These are phyloP conservation scores for Probaryconus sp. DNA, from an alignment of 1,140 invertebrate genomes.

Conservation along the genomic window DNA sequence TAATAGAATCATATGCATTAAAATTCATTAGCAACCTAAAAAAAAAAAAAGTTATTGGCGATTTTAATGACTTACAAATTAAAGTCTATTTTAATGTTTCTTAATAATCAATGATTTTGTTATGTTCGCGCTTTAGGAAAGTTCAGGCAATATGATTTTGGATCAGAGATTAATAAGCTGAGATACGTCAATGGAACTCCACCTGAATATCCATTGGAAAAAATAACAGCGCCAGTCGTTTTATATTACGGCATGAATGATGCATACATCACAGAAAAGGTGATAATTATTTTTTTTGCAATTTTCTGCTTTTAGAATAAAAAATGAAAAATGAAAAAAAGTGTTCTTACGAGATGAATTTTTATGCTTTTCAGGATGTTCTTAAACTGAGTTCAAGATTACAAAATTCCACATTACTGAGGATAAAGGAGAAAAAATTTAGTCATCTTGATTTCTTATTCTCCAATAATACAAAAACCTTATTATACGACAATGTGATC, in stretches of 20 bases:
- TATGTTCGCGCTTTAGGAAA: no score
- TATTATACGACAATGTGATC: constrained; percentile 79
- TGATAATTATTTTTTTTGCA: constrained; percentile 16
- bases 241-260: constrained; percentile 83
- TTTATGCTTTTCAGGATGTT: constrained; percentile 80
- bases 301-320: no score
- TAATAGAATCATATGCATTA: constrained; percentile 31
- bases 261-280: constrained; percentile 69
- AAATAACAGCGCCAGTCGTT: constrained; percentile 82
- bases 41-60: no score
- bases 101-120: no score
- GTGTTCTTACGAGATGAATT: background rate
- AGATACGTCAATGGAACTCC: constrained; percentile 77
- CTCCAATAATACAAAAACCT: constrained; percentile 79
- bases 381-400: constrained; percentile 77
- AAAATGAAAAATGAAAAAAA: constrained; percentile 2
- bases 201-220: constrained; percentile 80
- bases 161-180: constrained; percentile 71
- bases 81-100: no score
- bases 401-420: constrained; percentile 73
- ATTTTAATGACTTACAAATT: no score
- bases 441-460: constrained; percentile 86
- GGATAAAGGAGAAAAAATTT: constrained; percentile 80
- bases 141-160: constrained; percentile 66
- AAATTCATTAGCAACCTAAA: background rate